phyloP scores from a whole-genome alignment of 2,888 invertebrate species.

The Coelinius sp. region DNA sequence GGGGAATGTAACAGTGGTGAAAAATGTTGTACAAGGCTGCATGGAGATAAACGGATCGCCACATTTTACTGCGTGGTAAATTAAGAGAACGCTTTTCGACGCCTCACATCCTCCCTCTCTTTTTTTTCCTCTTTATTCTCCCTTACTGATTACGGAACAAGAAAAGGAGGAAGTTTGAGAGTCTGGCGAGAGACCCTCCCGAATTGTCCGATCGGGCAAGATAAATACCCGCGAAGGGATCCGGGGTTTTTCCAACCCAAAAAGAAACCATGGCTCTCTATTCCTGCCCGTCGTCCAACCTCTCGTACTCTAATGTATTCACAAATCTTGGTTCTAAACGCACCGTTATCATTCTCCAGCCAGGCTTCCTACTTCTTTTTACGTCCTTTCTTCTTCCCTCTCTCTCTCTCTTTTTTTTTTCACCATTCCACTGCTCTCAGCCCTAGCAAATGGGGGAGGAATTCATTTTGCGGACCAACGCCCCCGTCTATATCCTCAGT shows the following conservation, averaged over 20 bases:
- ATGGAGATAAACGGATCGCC: slow-evolving; percentile 34
- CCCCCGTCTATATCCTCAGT: slow-evolving; percentile 57
- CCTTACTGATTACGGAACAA: slow-evolving; percentile 42
- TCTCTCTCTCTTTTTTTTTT: slow-evolving; percentile 22
- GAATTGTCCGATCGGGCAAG: slow-evolving; percentile 54
- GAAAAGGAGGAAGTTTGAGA: slow-evolving; percentile 41
- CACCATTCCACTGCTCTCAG: neutral
- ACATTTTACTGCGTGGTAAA: slow-evolving; percentile 39
- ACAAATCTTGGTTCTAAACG: slow-evolving; percentile 68
- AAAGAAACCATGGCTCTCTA: slow-evolving; percentile 49
- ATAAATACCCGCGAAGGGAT: slow-evolving; percentile 56
- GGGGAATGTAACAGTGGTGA: neutral
- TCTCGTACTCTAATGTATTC: slow-evolving; percentile 65
- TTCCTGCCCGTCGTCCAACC: slow-evolving; percentile 39
- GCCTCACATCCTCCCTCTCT: slow-evolving; percentile 15
- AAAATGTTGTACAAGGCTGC: slow-evolving; percentile 14
- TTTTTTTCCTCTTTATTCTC: slow-evolving; percentile 18
- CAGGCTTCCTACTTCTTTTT: slow-evolving; percentile 53
- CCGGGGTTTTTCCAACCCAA: slow-evolving; percentile 40
- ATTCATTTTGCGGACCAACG: slow-evolving; percentile 70
- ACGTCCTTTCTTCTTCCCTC: slow-evolving; percentile 40
- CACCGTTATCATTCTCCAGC: slow-evolving; percentile 65
- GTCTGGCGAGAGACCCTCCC: slow-evolving; percentile 38
- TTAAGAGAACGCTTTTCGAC: slow-evolving; percentile 38
- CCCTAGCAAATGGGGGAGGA: slow-evolving; percentile 57